phyloP scores from a whole-genome alignment of 1,140 invertebrate genomes.

The Nephotettix cincticeps region DNA sequence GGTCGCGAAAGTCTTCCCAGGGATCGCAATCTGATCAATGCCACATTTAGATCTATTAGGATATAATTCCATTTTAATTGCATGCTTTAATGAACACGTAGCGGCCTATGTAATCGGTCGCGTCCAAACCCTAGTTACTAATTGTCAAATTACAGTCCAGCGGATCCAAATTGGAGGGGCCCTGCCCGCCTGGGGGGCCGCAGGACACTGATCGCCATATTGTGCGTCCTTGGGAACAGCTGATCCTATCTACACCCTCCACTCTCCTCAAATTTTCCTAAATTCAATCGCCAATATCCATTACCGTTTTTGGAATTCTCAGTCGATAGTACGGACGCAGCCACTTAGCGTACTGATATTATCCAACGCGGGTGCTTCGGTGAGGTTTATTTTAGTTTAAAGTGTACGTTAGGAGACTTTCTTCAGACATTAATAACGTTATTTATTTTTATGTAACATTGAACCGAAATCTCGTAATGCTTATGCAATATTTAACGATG shows the following conservation, averaged over 20 bases:
- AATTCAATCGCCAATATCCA: too few species aligned
- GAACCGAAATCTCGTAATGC: too few species aligned
- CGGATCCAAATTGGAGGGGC: background rate
- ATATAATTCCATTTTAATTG: slow-evolving; percentile 21
- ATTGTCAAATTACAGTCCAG: slow-evolving; percentile 18
- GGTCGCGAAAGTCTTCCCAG: too few species aligned
- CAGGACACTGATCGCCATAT: background rate
- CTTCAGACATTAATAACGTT: too few species aligned
- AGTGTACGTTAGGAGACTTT: too few species aligned
- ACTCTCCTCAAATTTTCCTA: background rate
- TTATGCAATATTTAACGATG: too few species aligned
- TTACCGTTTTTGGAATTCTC: too few species aligned
- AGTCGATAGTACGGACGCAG: too few species aligned
- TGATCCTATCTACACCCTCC: background rate
- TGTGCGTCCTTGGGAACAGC: slow-evolving; percentile 9
- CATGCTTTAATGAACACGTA: slow-evolving; percentile 15
- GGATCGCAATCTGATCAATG: slow-evolving; percentile 5
- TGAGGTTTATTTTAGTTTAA: too few species aligned
- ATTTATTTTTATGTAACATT: too few species aligned
- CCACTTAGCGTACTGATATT: too few species aligned
- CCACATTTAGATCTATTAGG: slow-evolving; percentile 1
- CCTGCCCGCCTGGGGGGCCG: slow-evolving; percentile 18
- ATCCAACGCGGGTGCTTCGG: too few species aligned
- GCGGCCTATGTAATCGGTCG: background rate
- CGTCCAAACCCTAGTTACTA: slow-evolving; percentile 2